Evolutionary conservation across 2,888 invertebrate genomes (phyloP).

Genomic region (Phania funesta): DNA sequence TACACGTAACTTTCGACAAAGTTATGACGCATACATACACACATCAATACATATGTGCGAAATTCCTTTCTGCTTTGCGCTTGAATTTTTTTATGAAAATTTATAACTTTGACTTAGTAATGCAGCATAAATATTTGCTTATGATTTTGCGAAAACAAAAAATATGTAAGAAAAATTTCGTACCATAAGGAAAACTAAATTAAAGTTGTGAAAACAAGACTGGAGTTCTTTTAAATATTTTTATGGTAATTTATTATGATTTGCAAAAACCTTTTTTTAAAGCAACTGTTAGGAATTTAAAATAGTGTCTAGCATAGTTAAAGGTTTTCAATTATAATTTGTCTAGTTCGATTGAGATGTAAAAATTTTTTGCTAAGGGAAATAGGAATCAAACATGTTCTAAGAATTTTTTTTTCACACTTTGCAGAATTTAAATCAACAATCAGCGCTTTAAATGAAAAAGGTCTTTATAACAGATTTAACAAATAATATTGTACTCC

Average conservation of each 20-base stretch:
- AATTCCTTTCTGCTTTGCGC: not conserved
- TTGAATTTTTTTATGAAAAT: conserved; percentile 28
- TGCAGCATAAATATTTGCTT: conserved; percentile 66
- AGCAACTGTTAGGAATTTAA: not conserved
- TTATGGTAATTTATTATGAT: conserved; percentile 22
- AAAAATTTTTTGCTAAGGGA: too few species aligned
- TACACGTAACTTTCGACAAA: conserved; percentile 45
- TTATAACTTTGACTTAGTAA: conserved; percentile 67
- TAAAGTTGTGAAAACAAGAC: conserved; percentile 26
- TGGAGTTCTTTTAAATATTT: conserved; percentile 21
- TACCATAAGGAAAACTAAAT: conserved; percentile 19
- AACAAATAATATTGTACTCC: too few species aligned
- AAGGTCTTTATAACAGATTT: too few species aligned
- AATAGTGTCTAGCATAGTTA: too few species aligned
- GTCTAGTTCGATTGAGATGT: too few species aligned
- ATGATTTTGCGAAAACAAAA: conserved; percentile 47
- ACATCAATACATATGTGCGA: too few species aligned
- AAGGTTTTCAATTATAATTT: too few species aligned
- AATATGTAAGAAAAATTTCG: not conserved
- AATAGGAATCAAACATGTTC: too few species aligned
- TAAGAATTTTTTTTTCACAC: too few species aligned
- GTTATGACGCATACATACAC: too few species aligned
- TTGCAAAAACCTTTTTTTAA: not conserved
- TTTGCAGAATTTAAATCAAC: too few species aligned
- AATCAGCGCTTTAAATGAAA: too few species aligned